phyloP scores from a whole-genome alignment of 2,888 invertebrate species.

The Endomychus coccineus region DNA sequence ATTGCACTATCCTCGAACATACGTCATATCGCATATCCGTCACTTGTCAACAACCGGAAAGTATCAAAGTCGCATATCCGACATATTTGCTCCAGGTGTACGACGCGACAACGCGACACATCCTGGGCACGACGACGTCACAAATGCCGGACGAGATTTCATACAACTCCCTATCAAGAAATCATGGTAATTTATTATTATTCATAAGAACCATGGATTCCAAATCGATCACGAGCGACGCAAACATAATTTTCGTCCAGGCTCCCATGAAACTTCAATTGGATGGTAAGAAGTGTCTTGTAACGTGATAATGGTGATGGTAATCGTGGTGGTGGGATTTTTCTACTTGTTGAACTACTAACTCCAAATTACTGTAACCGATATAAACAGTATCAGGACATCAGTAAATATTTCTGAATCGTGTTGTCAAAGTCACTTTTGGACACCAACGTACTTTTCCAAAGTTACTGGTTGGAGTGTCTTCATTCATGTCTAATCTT shows the following conservation, averaged over 20 bases:
- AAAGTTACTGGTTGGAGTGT: too few species aligned
- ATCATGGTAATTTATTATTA: constrained; percentile 42
- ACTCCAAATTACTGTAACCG: too few species aligned
- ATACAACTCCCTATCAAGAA: constrained; percentile 44
- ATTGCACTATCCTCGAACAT: constrained; percentile 47
- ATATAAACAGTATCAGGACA: too few species aligned
- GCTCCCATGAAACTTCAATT: constrained; percentile 24
- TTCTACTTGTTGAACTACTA: too few species aligned
- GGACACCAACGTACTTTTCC: too few species aligned
- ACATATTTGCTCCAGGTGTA: constrained; percentile 49
- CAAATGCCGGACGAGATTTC: constrained; percentile 44
- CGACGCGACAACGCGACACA: constrained; percentile 46
- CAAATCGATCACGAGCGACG: constrained; percentile 46
- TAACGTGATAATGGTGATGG: not conserved
- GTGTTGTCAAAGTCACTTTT: too few species aligned
- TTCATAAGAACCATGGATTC: constrained; percentile 47
- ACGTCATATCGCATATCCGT: constrained; percentile 44
- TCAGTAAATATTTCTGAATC: too few species aligned
- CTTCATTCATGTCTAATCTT: too few species aligned
- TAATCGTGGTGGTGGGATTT: constrained; percentile 2
- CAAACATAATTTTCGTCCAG: constrained; percentile 45
- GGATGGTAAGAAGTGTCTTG: constrained; percentile 28
- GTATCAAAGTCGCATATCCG: constrained; percentile 23
- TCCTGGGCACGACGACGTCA: constrained; percentile 48
- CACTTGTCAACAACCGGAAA: constrained; percentile 40